Evolutionary conservation across 2,113 vertebrate genomes (phyloP).

Genomic region (Heterochromis multidens): DNA sequence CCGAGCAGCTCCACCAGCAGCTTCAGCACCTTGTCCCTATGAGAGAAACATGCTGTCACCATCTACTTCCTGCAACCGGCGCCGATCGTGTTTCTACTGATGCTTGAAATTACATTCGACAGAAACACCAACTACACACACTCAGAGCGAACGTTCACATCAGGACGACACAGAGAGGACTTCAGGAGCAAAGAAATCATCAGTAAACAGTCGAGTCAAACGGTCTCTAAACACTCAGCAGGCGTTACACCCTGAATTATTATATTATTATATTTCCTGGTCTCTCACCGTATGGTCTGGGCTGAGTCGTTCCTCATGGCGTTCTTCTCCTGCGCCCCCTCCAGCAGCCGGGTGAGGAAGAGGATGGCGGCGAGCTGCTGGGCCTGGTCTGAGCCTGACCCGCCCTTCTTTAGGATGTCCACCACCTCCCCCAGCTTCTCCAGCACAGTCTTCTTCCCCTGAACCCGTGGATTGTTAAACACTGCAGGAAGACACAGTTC

Average conservation of each 20-base stretch:
- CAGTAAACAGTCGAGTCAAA: too few species aligned
- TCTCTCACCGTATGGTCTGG: slow-evolving; percentile 71
- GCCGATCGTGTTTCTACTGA: too few species aligned
- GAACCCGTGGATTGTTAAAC: slow-evolving; percentile 69
- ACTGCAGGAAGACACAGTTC: slow-evolving; percentile 47
- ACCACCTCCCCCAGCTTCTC: slow-evolving; percentile 76
- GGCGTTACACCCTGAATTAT: too few species aligned
- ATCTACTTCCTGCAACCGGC: neutral
- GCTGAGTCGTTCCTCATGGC: slow-evolving; percentile 64
- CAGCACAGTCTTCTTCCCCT: slow-evolving; percentile 73
- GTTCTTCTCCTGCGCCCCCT: slow-evolving; percentile 73
- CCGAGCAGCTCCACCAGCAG: slow-evolving; percentile 83
- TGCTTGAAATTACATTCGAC: too few species aligned
- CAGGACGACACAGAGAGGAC: neutral
- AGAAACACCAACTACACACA: neutral
- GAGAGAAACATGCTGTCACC: neutral
- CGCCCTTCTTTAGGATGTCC: slow-evolving; percentile 79
- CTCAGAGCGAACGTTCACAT: neutral
- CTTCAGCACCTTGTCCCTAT: slow-evolving; percentile 90
- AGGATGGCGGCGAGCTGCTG: slow-evolving; percentile 78
- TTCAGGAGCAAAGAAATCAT: too few species aligned
- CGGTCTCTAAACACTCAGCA: too few species aligned
- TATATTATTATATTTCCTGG: neutral
- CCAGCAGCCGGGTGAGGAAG: slow-evolving; percentile 78
- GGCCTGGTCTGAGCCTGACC: slow-evolving; percentile 60